These are phyloP conservation scores for Gryllus longicercus DNA, from an alignment of 2,888 invertebrate genomes.

Conservation along the genomic window DNA sequence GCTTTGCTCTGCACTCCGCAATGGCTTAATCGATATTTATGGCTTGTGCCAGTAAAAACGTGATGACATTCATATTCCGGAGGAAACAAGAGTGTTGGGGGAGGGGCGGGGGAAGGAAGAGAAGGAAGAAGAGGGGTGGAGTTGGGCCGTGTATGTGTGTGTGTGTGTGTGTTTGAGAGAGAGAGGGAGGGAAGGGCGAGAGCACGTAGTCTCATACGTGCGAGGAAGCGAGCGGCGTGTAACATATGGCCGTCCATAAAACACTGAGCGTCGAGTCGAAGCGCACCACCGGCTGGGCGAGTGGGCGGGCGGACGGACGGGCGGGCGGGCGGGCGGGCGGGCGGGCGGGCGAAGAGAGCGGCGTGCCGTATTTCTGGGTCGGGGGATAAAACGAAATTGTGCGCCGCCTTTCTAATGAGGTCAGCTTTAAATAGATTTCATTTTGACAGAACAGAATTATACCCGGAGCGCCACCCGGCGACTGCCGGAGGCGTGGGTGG, in stretches of 20 bases:
- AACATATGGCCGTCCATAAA: conserved; percentile 2
- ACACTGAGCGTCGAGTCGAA: neutral
- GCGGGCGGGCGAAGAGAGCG: no score
- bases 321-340: neutral
- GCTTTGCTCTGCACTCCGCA: neutral
- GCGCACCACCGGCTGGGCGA: neutral
- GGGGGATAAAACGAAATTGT: conserved; percentile 17
- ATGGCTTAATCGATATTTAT: neutral
- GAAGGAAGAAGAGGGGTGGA: neutral
- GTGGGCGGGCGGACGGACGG: no score
- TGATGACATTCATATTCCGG: neutral
- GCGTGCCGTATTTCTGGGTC: neutral
- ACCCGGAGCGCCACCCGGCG: no score
- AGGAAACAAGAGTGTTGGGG: neutral
- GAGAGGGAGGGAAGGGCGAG: neutral
- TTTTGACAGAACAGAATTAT: neutral
- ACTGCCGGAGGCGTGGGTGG: no score
- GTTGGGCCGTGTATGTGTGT: neutral
- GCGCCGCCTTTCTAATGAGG: neutral
- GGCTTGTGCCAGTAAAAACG: neutral
- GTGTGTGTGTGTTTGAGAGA: neutral
- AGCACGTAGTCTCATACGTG: neutral
- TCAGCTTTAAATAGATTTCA: neutral
- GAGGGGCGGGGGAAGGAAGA: neutral
- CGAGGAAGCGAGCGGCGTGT: neutral